These are phyloP conservation scores for Triplophysa siluroides DNA, from an alignment of 2,113 vertebrate genomes.

Conservation along the genomic window DNA sequence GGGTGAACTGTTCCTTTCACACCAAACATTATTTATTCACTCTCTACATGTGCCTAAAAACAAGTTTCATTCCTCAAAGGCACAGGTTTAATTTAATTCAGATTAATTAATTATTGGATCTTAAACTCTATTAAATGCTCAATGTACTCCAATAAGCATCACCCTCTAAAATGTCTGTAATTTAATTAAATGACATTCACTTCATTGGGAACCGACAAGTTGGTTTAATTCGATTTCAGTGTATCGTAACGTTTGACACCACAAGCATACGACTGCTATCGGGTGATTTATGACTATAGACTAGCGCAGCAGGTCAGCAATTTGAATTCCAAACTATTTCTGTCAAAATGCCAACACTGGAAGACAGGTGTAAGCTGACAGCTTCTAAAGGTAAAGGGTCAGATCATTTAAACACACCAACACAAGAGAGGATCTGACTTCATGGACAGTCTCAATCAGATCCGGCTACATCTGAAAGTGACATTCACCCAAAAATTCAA, in stretches of 20 bases:
- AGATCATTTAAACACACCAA: background rate
- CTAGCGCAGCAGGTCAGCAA: background rate
- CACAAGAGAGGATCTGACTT: background rate
- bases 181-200: no score
- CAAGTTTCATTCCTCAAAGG: no score
- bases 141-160: no score
- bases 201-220: no score
- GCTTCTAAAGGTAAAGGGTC: conserved; percentile 19
- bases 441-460: background rate
- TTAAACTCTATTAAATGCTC: no score
- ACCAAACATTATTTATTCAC: no score
- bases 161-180: no score
- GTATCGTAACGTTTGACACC: background rate
- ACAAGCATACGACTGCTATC: background rate
- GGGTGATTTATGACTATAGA: background rate
- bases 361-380: conserved; percentile 43
- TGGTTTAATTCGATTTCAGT: conserved; percentile 11
- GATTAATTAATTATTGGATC: no score
- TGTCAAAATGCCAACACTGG: conserved; percentile 23
- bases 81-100: no score
- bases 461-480: no score
- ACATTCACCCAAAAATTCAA: background rate
- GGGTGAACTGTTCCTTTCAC: no score
- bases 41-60: no score
- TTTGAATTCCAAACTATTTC: conserved; percentile 8